A percentile compares a stretch with the other conserved stretches of the same genome.
These are phyloP conservation scores for Trypoxylon attenuatum DNA, from an alignment of 2,888 invertebrate genomes.

Conservation along the genomic window DNA sequence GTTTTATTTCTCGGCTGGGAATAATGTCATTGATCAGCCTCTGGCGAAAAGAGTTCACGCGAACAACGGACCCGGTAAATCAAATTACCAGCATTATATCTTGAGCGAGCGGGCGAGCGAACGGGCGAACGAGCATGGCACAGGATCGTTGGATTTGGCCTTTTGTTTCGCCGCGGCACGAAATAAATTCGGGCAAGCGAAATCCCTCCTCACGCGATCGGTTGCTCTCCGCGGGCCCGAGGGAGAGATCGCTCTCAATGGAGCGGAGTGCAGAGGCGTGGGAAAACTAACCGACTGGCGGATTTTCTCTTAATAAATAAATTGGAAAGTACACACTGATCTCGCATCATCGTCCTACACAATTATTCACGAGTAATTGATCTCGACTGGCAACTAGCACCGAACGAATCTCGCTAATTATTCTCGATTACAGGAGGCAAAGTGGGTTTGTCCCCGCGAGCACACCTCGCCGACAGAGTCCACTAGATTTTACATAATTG, in stretches of 20 bases:
- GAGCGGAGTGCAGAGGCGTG: too few species aligned
- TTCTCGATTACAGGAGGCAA: constrained; percentile 20
- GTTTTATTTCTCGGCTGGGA: too few species aligned
- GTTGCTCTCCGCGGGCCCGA: too few species aligned
- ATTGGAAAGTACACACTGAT: constrained; percentile 28
- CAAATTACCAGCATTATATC: background rate
- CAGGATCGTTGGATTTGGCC: background rate
- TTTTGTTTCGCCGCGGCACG: background rate
- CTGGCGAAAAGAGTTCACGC: background rate
- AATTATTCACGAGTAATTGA: constrained; percentile 38
- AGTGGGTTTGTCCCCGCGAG: too few species aligned
- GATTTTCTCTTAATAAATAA: constrained; percentile 39
- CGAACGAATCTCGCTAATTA: constrained; percentile 29
- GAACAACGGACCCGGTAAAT: background rate
- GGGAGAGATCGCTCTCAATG: too few species aligned
- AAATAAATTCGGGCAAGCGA: background rate
- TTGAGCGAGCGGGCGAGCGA: too few species aligned
- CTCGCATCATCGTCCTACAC: constrained; percentile 24
- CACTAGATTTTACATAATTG: constrained; percentile 39
- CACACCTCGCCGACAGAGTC: constrained; percentile 8
- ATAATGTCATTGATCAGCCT: background rate
- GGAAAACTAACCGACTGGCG: background rate
- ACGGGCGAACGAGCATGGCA: background rate
- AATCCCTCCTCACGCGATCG: too few species aligned
- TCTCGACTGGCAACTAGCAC: constrained; percentile 3